Evolutionary conservation across 2,797 vertebrate genomes (phyloP).

Genomic region (Lerista edwardsae): DNA sequence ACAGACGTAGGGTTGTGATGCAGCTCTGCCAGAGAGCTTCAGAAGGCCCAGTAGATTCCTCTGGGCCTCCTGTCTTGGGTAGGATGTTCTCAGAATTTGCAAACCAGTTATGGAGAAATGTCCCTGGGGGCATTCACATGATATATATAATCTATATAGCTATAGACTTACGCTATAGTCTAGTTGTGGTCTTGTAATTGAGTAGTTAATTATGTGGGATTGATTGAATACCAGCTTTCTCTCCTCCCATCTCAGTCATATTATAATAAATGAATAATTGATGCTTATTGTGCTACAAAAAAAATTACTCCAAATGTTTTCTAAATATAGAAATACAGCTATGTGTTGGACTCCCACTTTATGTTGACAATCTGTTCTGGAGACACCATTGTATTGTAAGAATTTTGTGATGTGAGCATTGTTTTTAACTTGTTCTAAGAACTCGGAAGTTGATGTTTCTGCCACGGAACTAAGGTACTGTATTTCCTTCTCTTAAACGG

Average conservation of each 20-base stretch:
- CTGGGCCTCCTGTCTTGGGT: not conserved
- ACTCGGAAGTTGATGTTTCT: too few relatives aligned
- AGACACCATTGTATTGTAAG: too few relatives aligned
- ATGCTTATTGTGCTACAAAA: not conserved
- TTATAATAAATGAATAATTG: not conserved
- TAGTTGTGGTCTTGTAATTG: not conserved
- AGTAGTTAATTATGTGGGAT: not conserved
- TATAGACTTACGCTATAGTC: too few relatives aligned
- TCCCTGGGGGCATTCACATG: not conserved
- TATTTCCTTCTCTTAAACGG: too few relatives aligned
- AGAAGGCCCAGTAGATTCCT: not conserved
- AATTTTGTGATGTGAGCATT: too few relatives aligned
- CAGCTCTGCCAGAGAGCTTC: not conserved
- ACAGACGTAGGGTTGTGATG: not conserved
- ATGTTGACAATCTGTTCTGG: too few relatives aligned
- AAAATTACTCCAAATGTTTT: not conserved
- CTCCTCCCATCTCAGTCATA: not conserved
- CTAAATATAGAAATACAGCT: not conserved
- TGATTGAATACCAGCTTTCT: not conserved
- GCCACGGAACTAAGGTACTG: too few relatives aligned
- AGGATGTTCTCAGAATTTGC: not conserved
- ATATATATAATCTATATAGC: too few relatives aligned
- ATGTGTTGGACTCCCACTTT: too few relatives aligned
- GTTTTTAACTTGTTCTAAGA: too few relatives aligned
- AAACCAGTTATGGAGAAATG: not conserved